Evolutionary conservation across 2,888 invertebrate genomes (phyloP).

Genomic region (Netelia fuscicornis): DNA sequence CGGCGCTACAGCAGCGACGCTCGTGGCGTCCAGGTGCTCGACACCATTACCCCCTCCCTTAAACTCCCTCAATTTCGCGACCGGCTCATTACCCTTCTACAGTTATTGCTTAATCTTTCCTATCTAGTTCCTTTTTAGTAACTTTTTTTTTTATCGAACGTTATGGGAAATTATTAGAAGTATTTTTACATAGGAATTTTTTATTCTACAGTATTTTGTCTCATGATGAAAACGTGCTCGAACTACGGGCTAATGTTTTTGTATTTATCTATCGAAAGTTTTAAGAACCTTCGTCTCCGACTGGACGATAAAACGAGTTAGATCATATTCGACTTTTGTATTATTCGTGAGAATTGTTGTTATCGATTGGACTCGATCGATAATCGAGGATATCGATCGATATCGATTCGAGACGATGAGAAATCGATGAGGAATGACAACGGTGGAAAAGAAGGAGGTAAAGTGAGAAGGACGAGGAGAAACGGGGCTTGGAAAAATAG

Average conservation of each 20-base stretch:
- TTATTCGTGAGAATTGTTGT: no score
- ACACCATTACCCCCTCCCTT: conserved; percentile 73
- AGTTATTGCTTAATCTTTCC: conserved; percentile 38
- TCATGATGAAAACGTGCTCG: no score
- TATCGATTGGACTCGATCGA: no score
- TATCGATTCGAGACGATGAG: conserved; percentile 1
- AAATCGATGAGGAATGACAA: conserved; percentile 4
- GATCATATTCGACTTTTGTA: no score
- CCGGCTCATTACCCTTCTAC: conserved; percentile 52
- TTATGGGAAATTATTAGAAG: neutral
- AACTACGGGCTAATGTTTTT: no score
- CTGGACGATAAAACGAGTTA: no score
- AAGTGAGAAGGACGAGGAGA: conserved; percentile 43
- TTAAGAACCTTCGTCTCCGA: no score
- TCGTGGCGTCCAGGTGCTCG: conserved; percentile 81
- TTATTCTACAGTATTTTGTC: no score
- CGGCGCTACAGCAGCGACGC: conserved; percentile 68
- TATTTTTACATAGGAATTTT: conserved; percentile 40
- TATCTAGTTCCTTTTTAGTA: neutral
- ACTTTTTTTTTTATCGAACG: neutral
- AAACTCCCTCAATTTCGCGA: conserved; percentile 47
- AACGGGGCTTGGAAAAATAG: conserved; percentile 48
- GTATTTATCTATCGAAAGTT: no score
- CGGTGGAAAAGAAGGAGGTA: conserved; percentile 3
- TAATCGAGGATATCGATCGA: no score